These are phyloP conservation scores for Rhinogobius similis DNA, from an alignment of 2,113 vertebrate species.

Conservation along the genomic window DNA sequence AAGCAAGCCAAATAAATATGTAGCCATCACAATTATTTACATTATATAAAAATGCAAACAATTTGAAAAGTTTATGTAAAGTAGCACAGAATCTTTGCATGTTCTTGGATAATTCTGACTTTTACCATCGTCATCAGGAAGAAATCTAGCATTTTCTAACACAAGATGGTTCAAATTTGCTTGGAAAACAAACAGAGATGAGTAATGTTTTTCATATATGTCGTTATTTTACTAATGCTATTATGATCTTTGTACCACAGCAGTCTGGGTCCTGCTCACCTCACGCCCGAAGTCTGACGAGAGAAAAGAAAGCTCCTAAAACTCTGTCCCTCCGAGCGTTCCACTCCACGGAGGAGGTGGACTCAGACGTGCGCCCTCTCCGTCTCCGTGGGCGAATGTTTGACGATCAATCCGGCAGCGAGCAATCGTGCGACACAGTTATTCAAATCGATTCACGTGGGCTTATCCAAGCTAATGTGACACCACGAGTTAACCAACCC, in stretches of 20 bases:
- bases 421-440: slow-evolving; percentile 95
- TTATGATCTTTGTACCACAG: slow-evolving; percentile 36
- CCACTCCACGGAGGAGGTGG: slow-evolving; percentile 83
- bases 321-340: slow-evolving; percentile 89
- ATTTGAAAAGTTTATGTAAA: too few species aligned
- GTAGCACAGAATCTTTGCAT: too few species aligned
- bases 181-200: not conserved
- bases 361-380: slow-evolving; percentile 82
- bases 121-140: not conserved
- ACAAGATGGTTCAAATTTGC: not conserved
- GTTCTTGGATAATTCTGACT: not conserved
- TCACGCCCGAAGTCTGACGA: slow-evolving; percentile 89
- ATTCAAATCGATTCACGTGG: slow-evolving; percentile 91
- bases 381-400: slow-evolving; percentile 83
- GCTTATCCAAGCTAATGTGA: slow-evolving; percentile 82
- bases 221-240: not conserved
- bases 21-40: too few species aligned
- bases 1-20: too few species aligned
- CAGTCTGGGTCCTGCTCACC: slow-evolving; percentile 94
- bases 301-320: slow-evolving; percentile 84
- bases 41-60: too few species aligned
- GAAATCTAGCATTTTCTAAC: not conserved
- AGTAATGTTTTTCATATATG: not conserved
- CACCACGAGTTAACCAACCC: slow-evolving; percentile 83
- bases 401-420: slow-evolving; percentile 91